These are phyloP conservation scores for Acanthurus tractus DNA, from an alignment of 2,797 vertebrate species.

Conservation along the genomic window DNA sequence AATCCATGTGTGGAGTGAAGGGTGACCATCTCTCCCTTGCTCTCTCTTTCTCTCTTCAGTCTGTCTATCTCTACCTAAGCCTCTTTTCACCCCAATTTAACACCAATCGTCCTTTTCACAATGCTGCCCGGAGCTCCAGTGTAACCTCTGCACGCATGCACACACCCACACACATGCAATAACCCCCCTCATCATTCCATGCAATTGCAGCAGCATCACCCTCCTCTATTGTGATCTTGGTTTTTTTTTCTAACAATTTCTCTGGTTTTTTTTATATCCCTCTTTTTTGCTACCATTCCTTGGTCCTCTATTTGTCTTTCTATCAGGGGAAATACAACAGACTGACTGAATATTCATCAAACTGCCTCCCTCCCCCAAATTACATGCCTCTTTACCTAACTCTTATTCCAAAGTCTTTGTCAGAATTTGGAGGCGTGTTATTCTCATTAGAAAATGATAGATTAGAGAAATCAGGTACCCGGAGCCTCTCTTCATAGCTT, in stretches of 20 bases:
- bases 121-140: conserved; percentile 53
- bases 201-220: conserved; percentile 9
- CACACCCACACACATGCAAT: conserved; percentile 29
- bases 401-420: conserved; percentile 8
- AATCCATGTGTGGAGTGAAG: conserved; percentile 83
- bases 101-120: conserved; percentile 80
- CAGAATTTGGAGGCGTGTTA: background rate
- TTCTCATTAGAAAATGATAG: conserved; percentile 14
- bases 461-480: conserved; percentile 5
- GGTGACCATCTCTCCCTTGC: conserved; percentile 76
- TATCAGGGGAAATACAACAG: conserved; percentile 3
- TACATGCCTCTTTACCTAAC: no score
- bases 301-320: conserved; percentile 28
- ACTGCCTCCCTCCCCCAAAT: no score
- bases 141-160: conserved; percentile 49
- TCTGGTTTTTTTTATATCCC: conserved; percentile 10
- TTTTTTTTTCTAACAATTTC: conserved; percentile 5
- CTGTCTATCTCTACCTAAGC: conserved; percentile 70
- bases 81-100: conserved; percentile 85
- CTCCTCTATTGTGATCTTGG: conserved; percentile 30
- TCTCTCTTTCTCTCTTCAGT: conserved; percentile 57
- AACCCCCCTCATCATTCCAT: conserved; percentile 1
- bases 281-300: background rate
- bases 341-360: background rate
- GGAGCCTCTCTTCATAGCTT: conserved; percentile 14